These are phyloP conservation scores for Acrocephalus kingi DNA, from an alignment of 2,113 vertebrate genomes.

Conservation along the genomic window DNA sequence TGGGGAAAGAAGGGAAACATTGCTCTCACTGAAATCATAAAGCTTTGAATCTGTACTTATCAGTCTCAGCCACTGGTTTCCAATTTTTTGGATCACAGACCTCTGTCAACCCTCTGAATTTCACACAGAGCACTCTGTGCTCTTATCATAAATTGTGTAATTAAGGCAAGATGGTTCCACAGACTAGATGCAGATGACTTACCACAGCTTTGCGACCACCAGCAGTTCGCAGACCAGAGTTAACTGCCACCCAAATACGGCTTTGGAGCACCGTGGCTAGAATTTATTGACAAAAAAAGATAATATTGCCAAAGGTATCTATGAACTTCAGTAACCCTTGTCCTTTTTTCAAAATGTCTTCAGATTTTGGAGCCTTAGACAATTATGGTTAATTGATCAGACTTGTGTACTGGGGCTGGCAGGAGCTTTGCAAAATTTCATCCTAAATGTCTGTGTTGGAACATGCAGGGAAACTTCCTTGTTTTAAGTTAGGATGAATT, in stretches of 20 bases:
- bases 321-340: not conserved
- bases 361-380: not conserved
- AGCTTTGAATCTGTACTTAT: slow-evolving; percentile 58
- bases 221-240: slow-evolving; percentile 10
- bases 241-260: not conserved
- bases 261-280: not conserved
- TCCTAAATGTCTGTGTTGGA: not conserved
- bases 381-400: not conserved
- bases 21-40: slow-evolving; percentile 18
- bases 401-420: not conserved
- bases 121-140: slow-evolving; percentile 46
- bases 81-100: slow-evolving; percentile 68
- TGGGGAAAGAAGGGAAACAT: slow-evolving; percentile 45
- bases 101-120: slow-evolving; percentile 59
- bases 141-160: slow-evolving; percentile 65
- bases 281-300: not conserved
- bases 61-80: slow-evolving; percentile 50
- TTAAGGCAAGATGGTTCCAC: slow-evolving; percentile 60
- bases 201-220: slow-evolving; percentile 45
- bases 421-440: not conserved
- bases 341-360: not conserved
- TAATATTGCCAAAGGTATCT: not conserved
- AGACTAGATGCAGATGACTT: slow-evolving; percentile 51
- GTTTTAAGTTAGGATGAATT: not conserved
- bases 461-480: not conserved